Evolutionary conservation across 2,888 invertebrate genomes (phyloP).

Genomic region (Clepsis dumicolana): DNA sequence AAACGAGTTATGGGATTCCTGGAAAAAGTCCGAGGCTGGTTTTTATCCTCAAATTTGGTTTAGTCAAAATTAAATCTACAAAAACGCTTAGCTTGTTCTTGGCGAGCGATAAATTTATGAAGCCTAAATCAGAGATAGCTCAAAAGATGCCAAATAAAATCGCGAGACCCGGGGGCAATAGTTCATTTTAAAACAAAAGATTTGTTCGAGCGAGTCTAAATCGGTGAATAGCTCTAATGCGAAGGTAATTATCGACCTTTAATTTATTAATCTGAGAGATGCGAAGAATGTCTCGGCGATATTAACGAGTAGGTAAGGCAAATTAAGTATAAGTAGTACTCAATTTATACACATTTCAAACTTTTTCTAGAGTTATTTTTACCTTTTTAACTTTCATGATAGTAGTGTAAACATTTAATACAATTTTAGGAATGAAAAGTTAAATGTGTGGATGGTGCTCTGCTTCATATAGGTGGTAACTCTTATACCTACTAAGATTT

Average conservation of each 20-base stretch:
- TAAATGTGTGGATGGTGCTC: too few relatives aligned
- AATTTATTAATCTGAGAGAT: conserved; percentile 49
- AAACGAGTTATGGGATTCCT: too few relatives aligned
- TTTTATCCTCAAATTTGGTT: not conserved
- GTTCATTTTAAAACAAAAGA: conserved; percentile 78
- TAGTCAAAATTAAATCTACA: conserved; percentile 2
- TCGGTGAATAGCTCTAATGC: conserved; percentile 73
- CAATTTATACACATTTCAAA: too few relatives aligned
- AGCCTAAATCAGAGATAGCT: conserved; percentile 45
- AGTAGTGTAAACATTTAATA: too few relatives aligned
- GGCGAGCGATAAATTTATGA: conserved; percentile 32
- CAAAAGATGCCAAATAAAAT: not conserved
- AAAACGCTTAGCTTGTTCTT: conserved; percentile 2
- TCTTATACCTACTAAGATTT: too few relatives aligned
- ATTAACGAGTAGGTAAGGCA: too few relatives aligned
- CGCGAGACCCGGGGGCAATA: conserved; percentile 69
- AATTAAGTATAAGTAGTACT: too few relatives aligned
- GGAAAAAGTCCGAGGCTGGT: too few relatives aligned
- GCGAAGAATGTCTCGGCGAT: conserved; percentile 13
- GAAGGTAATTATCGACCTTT: conserved; percentile 65
- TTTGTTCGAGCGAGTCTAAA: conserved; percentile 68
- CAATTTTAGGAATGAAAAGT: too few relatives aligned
- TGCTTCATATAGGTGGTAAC: too few relatives aligned
- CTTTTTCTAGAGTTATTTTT: too few relatives aligned
- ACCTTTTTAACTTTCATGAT: too few relatives aligned